Base-by-base conservation (phyloP, 2,113 vertebrate genomes). In the Parus major region DNA sequence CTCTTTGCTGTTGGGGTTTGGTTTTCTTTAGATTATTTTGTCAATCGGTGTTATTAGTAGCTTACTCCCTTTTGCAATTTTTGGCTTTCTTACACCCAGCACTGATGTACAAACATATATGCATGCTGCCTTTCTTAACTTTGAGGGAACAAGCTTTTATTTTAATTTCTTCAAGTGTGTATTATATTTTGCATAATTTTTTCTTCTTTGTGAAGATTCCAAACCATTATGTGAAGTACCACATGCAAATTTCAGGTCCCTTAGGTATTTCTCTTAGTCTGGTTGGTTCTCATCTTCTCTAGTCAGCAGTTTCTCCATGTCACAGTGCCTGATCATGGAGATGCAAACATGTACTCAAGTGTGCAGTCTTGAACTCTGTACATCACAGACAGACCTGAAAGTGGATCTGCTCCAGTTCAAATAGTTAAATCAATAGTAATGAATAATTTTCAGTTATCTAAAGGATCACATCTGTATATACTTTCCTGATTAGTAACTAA, bases 151-250 rank as follows among this genome's bases (percentile, higher is more conserved):
- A 87, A 50, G 14, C 69, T 91, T 42, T 39, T 42, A 42, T 42
- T 42, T 42, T 15, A 42, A 15, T 88, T 86, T 41, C 27, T 88
- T 87, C 42, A 90, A 82, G 49, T 2, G 0, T 28, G 4, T n/a
- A n/a, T 73, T 87, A 20, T 53, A 59, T 83, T 94, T 88, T 79
- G 35, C 21, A 59, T 68, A 3, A 59, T 89, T 70, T 79, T 23
- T 71, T 79, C 13, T 65, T 92, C 59, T 82, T 70, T 82, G 55
- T 95, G 81, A 94, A 63, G 46, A 86, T 81, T 93, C 35, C 71
- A 91, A 91, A 88, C n/a, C 20, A 82, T 86, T 72, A 25, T 15
- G 41, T 1, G 9, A 92, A 81, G 15, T 24, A 78, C 7, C 23
- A 41, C n/a, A 49, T 25, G 33, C 27, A 90, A 75, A 75, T 89